Evolutionary conservation across 2,113 vertebrate genomes (phyloP).

Genomic region (Etheostoma cragini): DNA sequence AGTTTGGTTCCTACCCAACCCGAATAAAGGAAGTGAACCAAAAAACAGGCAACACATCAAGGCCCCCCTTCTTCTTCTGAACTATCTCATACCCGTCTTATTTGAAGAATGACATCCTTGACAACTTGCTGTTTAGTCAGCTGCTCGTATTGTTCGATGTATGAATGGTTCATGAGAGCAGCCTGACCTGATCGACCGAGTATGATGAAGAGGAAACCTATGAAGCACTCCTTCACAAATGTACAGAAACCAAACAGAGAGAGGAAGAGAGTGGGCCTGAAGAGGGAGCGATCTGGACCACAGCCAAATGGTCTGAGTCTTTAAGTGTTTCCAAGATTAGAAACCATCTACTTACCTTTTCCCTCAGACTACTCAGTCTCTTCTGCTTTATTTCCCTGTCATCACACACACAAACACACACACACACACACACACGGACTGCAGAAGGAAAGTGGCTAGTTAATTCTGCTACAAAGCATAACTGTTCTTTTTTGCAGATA

Average conservation of each 20-base stretch:
- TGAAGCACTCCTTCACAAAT: constrained; percentile 21
- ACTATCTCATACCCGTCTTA: no score
- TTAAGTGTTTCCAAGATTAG: constrained; percentile 69
- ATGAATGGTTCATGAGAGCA: no score
- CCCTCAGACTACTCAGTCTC: constrained; percentile 42
- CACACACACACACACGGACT: not conserved
- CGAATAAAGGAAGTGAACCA: no score
- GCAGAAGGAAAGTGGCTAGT: no score
- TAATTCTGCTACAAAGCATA: no score
- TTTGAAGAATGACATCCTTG: no score
- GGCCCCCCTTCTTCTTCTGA: no score
- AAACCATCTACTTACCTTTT: constrained; percentile 46
- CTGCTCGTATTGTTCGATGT: no score
- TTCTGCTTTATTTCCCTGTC: constrained; percentile 52
- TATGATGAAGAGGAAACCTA: constrained; percentile 7
- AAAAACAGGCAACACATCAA: no score
- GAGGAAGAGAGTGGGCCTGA: constrained; percentile 13
- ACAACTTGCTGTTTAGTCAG: no score
- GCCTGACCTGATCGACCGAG: not conserved
- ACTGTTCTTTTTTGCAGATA: no score
- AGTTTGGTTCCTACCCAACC: no score
- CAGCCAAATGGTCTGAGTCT: constrained; percentile 52
- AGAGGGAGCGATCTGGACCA: constrained; percentile 40
- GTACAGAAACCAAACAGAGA: constrained; percentile 33
- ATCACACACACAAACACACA: constrained; percentile 16